Percentiles rank a stretch among this genome's conserved stretches.
These are phyloP conservation scores for Acanthopleura granulata DNA, from an alignment of 2,888 invertebrate genomes.

Conservation along the genomic window DNA sequence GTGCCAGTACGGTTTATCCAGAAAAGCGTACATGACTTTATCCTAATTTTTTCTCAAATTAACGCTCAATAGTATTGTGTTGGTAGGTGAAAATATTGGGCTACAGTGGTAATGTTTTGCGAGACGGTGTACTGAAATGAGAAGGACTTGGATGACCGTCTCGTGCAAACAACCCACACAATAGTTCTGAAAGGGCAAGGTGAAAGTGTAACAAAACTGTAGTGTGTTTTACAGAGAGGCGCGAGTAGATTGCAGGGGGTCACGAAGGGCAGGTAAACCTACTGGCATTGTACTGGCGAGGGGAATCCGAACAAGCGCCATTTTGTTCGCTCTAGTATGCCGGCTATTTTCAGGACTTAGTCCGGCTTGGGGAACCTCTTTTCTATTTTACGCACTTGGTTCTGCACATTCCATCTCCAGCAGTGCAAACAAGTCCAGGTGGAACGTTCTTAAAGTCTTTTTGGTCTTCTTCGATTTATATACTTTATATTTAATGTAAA, in stretches of 20 bases:
- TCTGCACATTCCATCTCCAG: not conserved
- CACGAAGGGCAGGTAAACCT: not conserved
- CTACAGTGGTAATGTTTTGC: no score
- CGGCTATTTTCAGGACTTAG: not conserved
- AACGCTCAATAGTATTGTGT: no score
- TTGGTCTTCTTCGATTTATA: no score
- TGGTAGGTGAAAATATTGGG: no score
- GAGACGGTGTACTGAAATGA: no score
- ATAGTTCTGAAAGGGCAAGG: constrained; percentile 8
- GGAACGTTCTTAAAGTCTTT: not conserved
- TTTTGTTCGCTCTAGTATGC: not conserved
- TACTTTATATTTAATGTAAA: no score
- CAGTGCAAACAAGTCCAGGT: not conserved
- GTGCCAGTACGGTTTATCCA: no score
- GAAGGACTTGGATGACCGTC: not conserved
- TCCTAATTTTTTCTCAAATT: no score
- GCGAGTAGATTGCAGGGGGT: constrained; percentile 2
- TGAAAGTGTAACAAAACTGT: not conserved
- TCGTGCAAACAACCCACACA: not conserved
- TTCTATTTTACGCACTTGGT: not conserved
- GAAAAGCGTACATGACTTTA: no score
- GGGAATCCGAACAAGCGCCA: not conserved
- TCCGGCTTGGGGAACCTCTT: not conserved
- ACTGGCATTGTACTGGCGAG: not conserved
- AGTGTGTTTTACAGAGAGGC: not conserved